A percentile compares a stretch with the other conserved stretches of the same genome.
Evolutionary conservation across 2,113 vertebrate genomes (phyloP).

Genomic region (Hippocampus barbouri): DNA sequence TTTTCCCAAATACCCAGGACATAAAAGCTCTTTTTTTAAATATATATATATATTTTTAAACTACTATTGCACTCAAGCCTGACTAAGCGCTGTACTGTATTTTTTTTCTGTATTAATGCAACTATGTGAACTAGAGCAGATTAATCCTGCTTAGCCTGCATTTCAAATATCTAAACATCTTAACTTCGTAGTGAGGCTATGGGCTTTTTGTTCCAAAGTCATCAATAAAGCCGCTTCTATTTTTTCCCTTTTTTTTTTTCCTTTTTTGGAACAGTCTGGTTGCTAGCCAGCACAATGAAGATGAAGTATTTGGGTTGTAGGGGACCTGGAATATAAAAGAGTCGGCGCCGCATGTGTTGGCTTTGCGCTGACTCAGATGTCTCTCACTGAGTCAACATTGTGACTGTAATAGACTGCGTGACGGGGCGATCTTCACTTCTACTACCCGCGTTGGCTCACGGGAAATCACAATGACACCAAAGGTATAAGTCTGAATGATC

Average conservation of each 20-base stretch:
- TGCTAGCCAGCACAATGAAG: slow-evolving; percentile 42
- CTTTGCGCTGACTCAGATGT: slow-evolving; percentile 9
- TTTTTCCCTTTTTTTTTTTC: slow-evolving; percentile 12
- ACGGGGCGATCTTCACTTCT: background rate
- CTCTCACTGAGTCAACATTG: background rate
- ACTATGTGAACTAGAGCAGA: slow-evolving; percentile 45
- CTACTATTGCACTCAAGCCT: slow-evolving; percentile 49
- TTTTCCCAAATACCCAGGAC: slow-evolving; percentile 26
- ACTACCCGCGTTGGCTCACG: background rate
- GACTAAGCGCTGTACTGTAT: slow-evolving; percentile 61
- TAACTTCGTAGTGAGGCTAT: slow-evolving; percentile 32
- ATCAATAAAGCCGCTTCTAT: slow-evolving; percentile 34
- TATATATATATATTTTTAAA: slow-evolving; percentile 13
- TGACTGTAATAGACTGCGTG: background rate
- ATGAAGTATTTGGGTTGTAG: slow-evolving; percentile 49
- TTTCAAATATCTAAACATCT: slow-evolving; percentile 53
- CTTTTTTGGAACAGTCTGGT: slow-evolving; percentile 5
- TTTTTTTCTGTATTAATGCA: slow-evolving; percentile 39
- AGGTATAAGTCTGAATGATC: background rate
- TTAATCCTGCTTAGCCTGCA: slow-evolving; percentile 58
- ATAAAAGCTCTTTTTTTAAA: slow-evolving; percentile 23
- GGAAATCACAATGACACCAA: background rate
- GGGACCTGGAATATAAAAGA: slow-evolving; percentile 36
- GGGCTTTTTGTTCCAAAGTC: slow-evolving; percentile 25
- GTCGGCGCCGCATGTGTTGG: slow-evolving; percentile 27